Base-by-base conservation (phyloP, 2,888 invertebrate species). In the Amphipyra berbera region DNA sequence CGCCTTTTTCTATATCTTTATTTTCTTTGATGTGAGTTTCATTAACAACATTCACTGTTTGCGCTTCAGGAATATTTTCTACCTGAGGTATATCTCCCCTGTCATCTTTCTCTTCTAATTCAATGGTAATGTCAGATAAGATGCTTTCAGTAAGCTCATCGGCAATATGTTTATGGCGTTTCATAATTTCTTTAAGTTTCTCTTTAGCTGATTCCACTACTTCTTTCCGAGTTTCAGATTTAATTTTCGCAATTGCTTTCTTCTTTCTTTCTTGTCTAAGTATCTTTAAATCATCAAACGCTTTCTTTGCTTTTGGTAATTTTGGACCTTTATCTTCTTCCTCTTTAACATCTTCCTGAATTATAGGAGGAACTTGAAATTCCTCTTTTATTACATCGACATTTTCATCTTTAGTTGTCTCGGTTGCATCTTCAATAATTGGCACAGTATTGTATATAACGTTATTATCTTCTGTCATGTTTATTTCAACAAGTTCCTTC, bases 181-280 rank as follows among this genome's bases (percentile, higher is more conserved):
- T 93, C 92, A 95, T 95, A 60, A 95, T 90, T 83, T 95, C 95
- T 76, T 87, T 93, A 30, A 95, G 81, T 79, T 94, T 95, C 69
- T 95, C 94, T 86, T 95, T 95, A 1, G 95, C 94, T 41, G 95
- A 95, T 13, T 93, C 94, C 1, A 94, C 90, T 30, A 95, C 92
- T 82, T 95, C 93, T 76, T 86, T 92, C 14, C 93, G 89, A 15
- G 94, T 94, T 86, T 95, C 94, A 0, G 88, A 85, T 86, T 94
- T 95, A 52, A 95, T 95, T 88, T 95, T 95, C 38, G 85, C 90
- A 60, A 94, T 92, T 2, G 93, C 93, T 83, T 89, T 94, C 72
- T 84, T 90, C 76, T 94, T 95, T 68, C 89, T 86, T 71, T 93
- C 93, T 76, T 88, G 86, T 79, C 92, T 86, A 21, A 89, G 75